Evolutionary conservation across 2,797 vertebrate species (phyloP), one percentile per base, ranked within the genome.

Genomic region (Trichosurus vulpecula): DNA sequence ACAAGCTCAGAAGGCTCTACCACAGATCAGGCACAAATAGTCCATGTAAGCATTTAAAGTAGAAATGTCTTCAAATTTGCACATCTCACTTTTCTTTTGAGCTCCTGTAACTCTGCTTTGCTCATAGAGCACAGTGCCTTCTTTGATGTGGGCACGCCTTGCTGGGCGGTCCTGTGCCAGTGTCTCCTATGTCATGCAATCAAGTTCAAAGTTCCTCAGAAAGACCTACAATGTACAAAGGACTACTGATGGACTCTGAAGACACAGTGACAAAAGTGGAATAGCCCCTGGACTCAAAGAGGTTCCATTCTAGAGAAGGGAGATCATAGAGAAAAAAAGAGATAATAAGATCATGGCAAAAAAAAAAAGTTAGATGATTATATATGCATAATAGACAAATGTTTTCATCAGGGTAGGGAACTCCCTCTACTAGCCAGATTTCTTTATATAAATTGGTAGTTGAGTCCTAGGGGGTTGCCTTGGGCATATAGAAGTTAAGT

Each of bases 131-230:
- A n/a, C 16, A 8, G 5, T 14, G 9, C 30, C n/a, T n/a, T 41
- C 16, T 41, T n/a, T n/a, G 61, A 74, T 41, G 2, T 8, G 2
- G 5, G 1, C 1, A 41, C 4, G 12, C 30, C 1, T 0, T n/a
- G 5, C 35, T n/a, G 14, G 35, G 13, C 4, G 2, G 6, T 22
- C 6, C 35, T 74, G 16, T 41, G 6, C 35, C 16, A 9, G 14
- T 1, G 1, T 66, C 61, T 66, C 31, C 12, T n/a, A 74, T n/a
- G 35, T n/a, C 16, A 74, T 19, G 16, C 4, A 19, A 41, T 41
- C 35, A 74, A 41, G n/a, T 74, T 16, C 35, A 74, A 41, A 41
- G 16, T 74, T 74, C 61, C 22, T 22, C 6, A 9, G 5, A 19
- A n/a, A 74, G 61, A 74, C 2, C 16, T 74, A 74, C 35, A 47